Base-by-base conservation (phyloP, 2,888 invertebrate genomes). In the Esperia sulphurella region DNA sequence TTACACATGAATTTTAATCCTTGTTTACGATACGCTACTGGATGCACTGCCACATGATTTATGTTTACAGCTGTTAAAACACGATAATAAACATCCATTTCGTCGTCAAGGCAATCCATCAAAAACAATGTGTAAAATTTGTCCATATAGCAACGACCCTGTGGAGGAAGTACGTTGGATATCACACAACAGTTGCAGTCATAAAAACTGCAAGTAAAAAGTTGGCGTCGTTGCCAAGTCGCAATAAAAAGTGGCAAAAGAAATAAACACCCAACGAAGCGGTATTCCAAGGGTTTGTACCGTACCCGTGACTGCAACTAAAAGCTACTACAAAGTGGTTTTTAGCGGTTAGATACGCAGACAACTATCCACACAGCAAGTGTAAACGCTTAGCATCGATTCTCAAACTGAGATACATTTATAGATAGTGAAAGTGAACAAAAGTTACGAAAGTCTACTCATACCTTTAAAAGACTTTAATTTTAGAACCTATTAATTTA, bases 261-360 rank as follows among this genome's bases (percentile, higher is more conserved):
- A 63, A 67, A 66, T 60, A 65, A 69, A 68, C 58, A 63, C 57
- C 55, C 59, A 59, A 55, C 52, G 55, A 54, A 57, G 63, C 57
- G 52, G 55, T 58, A 57, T 53, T 56, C 55, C 55, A 55, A 59
- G 59, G 59, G 56, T 60, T 58, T 54, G 51, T 53, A 51, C 54
- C 55, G 55, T 57, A 39, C 14, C n/a, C 2, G 58, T 61, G 60
- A 55, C 67, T 58, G 60, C 61, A 64, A 68, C 63, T 69, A 70
- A 71, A 77, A 70, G 62, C 63, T 54, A 64, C 66, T 67, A 67
- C 68, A 67, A 71, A 72, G 68, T 66, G 64, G 68, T 70, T 72
- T 75, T 68, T 67, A 64, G 61, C 69, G 73, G 69, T 71, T 75
- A 70, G 68, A 77, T 74, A 41, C 12, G 14, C 14, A 21, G 21